Evolutionary conservation across 1,140 invertebrate species (phyloP).

Genomic region (Caenorhabditis remanei): DNA sequence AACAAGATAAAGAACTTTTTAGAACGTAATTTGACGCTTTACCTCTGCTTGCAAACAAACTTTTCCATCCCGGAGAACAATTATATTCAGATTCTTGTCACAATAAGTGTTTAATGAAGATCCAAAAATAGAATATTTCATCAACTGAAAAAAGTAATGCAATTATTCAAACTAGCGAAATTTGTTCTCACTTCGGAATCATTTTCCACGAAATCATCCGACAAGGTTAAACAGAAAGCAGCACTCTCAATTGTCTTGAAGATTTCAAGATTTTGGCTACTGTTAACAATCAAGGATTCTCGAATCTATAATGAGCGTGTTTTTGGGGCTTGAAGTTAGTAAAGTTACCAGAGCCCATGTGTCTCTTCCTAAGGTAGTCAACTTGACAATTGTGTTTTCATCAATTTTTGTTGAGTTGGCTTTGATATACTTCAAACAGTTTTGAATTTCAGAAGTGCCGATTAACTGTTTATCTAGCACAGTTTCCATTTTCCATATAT

Average conservation of each 20-base stretch:
- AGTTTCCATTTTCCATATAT: conserved; percentile 13
- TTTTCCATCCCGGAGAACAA: conserved; percentile 43
- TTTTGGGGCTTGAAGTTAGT: not conserved
- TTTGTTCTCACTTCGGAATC: conserved; percentile 6
- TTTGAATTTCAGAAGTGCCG: not conserved
- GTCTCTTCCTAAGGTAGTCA: conserved; percentile 41
- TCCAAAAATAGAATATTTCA: conserved; percentile 56
- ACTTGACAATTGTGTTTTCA: conserved; percentile 18
- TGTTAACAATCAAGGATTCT: not conserved
- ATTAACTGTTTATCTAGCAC: not conserved
- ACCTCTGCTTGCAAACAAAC: conserved; percentile 47
- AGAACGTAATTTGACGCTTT: not conserved
- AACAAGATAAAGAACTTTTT: not conserved
- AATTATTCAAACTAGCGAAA: not conserved
- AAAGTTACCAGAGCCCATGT: not conserved
- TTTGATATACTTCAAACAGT: not conserved
- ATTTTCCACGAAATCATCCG: conserved; percentile 23
- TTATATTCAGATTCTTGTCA: conserved; percentile 50
- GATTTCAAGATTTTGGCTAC: not conserved
- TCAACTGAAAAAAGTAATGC: conserved; percentile 15
- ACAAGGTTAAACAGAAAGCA: conserved; percentile 10
- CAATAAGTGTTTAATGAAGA: conserved; percentile 26
- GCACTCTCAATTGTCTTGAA: conserved; percentile 20
- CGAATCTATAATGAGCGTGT: not conserved
- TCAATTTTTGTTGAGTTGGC: not conserved